Evolutionary conservation across 1,140 invertebrate genomes (phyloP).

Genomic region (Kradibia gibbosae): DNA sequence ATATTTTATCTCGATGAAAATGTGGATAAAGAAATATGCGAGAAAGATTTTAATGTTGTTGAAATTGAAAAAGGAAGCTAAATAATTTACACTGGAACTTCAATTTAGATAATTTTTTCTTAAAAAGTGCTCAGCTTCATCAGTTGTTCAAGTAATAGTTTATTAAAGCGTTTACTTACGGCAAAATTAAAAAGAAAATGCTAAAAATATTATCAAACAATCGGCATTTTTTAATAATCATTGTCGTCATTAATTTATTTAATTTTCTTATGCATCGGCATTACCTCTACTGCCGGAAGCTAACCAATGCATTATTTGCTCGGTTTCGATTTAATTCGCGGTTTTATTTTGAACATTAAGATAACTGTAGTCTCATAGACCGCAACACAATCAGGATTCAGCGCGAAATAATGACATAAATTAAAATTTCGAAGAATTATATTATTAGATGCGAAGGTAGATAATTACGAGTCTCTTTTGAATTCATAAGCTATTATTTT

Average conservation of each 20-base stretch:
- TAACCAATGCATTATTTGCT: conserved; percentile 3
- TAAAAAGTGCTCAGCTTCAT: background rate
- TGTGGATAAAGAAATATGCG: background rate
- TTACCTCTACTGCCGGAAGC: conserved; percentile 16
- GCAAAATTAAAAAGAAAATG: background rate
- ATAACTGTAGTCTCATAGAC: conserved; percentile 66
- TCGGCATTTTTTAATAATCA: background rate
- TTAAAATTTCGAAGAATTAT: conserved; percentile 27
- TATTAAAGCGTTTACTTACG: background rate
- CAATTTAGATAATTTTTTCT: background rate
- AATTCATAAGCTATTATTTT: background rate
- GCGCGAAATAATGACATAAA: conserved; percentile 40
- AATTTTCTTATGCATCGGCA: background rate
- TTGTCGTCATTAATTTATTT: background rate
- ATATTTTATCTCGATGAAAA: background rate
- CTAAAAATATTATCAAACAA: background rate
- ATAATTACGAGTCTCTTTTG: background rate
- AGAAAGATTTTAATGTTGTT: background rate
- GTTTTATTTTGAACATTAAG: conserved; percentile 61
- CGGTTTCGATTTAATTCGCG: conserved; percentile 41
- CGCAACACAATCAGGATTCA: conserved; percentile 56
- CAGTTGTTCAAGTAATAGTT: background rate
- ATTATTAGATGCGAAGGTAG: background rate
- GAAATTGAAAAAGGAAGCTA: background rate
- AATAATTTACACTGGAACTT: background rate